Evolutionary conservation across 2,797 vertebrate genomes (phyloP).

Genomic region (Lophotriccus pileatus): DNA sequence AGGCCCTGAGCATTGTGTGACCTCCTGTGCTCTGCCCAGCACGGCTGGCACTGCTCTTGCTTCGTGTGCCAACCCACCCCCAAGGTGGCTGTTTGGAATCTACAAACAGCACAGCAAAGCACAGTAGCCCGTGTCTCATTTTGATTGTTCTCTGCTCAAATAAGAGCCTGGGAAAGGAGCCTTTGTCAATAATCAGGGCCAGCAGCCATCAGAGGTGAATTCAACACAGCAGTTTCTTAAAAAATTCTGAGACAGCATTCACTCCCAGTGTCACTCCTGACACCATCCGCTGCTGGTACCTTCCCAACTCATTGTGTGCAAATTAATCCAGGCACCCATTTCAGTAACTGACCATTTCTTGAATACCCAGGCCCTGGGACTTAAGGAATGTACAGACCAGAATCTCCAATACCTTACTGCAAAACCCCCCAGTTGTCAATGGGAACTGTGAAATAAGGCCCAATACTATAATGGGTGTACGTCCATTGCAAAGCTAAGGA

Average conservation of each 20-base stretch:
- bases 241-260: not conserved
- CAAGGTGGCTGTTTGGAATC: not conserved
- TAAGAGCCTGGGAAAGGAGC: not conserved
- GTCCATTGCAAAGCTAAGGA: not conserved
- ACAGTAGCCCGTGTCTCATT: not conserved
- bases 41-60: not conserved
- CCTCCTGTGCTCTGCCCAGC: not conserved
- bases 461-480: too few relatives aligned
- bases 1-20: not conserved
- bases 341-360: not conserved
- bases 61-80: fast-evolving
- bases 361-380: not conserved
- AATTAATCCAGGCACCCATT: not conserved
- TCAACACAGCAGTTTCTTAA: not conserved
- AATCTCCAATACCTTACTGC: not conserved
- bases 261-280: not conserved
- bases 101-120: not conserved
- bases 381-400: not conserved
- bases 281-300: not conserved
- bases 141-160: not conserved
- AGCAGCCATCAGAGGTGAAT: not conserved
- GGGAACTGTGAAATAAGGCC: not conserved
- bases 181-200: not conserved
- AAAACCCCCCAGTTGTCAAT: not conserved
- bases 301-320: not conserved